Percentiles rank a stretch among this genome's conserved stretches.
Conservation (phyloP, 2,888 invertebrate genomes). For the Erebia ligea region DNA sequence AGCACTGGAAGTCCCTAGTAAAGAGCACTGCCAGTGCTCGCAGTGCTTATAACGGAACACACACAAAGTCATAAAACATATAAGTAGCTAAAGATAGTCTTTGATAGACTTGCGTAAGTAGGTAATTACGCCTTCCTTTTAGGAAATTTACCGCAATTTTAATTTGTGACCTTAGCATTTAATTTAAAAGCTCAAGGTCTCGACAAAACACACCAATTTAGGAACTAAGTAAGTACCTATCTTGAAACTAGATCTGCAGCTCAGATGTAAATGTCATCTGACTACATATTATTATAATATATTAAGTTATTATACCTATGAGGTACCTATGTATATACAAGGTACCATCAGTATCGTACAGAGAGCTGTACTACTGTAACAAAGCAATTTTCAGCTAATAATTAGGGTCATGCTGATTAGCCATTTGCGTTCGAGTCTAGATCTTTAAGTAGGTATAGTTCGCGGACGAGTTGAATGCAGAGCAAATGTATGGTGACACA, state of each 20-base stretch:
- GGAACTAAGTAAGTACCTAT: neutral
- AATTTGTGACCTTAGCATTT: slow-evolving; percentile 10
- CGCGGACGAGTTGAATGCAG: too few relatives aligned
- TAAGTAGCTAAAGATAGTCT: too few relatives aligned
- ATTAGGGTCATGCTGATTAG: slow-evolving; percentile 17
- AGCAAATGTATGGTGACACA: too few relatives aligned
- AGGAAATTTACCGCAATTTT: too few relatives aligned
- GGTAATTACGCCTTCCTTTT: too few relatives aligned
- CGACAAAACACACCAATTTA: neutral
- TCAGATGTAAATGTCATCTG: neutral
- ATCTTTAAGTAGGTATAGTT: too few relatives aligned
- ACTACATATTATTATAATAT: neutral
- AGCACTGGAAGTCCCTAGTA: too few relatives aligned
- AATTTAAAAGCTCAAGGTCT: slow-evolving; percentile 14
- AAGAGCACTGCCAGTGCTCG: too few relatives aligned
- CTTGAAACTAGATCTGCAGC: neutral
- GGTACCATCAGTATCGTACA: neutral
- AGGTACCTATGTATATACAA: neutral
- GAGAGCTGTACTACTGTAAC: neutral
- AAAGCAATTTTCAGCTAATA: slow-evolving; percentile 4
- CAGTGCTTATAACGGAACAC: too few relatives aligned
- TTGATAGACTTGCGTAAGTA: too few relatives aligned
- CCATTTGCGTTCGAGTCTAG: slow-evolving; percentile 13
- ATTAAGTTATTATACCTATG: neutral
- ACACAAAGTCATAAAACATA: too few relatives aligned